Percentiles rank a stretch among this genome's conserved stretches.
Conservation (phyloP, 1,140 invertebrate genomes). For the Aphidius ervi region DNA sequence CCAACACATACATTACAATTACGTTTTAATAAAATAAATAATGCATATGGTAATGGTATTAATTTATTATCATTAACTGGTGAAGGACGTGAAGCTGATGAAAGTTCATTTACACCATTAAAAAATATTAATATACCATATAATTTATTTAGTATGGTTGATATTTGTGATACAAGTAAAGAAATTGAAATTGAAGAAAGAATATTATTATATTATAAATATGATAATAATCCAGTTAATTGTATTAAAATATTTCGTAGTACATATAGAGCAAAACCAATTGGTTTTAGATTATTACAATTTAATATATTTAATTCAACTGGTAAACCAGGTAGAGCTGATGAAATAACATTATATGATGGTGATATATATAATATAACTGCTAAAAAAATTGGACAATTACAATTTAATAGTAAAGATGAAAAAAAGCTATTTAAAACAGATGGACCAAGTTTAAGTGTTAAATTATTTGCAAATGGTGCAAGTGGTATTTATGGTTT, state of each 20-base stretch:
- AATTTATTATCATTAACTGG: constrained; percentile 86
- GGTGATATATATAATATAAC: constrained; percentile 88
- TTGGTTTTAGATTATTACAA: constrained; percentile 87
- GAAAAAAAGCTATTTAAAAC: constrained; percentile 76
- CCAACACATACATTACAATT: constrained; percentile 70
- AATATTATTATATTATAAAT: constrained; percentile 94
- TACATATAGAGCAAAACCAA: constrained; percentile 74
- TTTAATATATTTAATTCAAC: constrained; percentile 93
- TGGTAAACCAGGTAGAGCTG: constrained; percentile 70
- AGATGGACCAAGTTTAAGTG: constrained; percentile 74
- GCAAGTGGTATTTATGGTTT: constrained; percentile 92
- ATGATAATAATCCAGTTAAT: constrained; percentile 92
- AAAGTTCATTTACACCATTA: constrained; percentile 82
- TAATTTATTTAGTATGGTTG: constrained; percentile 89
- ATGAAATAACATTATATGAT: constrained; percentile 84
- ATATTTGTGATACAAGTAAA: constrained; percentile 94
- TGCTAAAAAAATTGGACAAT: constrained; percentile 65
- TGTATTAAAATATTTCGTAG: constrained; percentile 97
- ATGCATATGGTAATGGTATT: constrained; percentile 85
- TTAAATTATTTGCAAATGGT: constrained; percentile 91
- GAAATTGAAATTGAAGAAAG: constrained; percentile 86
- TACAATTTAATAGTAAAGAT: constrained; percentile 65
- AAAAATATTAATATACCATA: constrained; percentile 86
- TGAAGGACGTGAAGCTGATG: constrained; percentile 82
- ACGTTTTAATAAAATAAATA: constrained; percentile 67